A percentile compares a stretch with the other conserved stretches of the same genome.
Conservation (phyloP, 1,140 invertebrate species). For the Latrodectus geometricus region DNA sequence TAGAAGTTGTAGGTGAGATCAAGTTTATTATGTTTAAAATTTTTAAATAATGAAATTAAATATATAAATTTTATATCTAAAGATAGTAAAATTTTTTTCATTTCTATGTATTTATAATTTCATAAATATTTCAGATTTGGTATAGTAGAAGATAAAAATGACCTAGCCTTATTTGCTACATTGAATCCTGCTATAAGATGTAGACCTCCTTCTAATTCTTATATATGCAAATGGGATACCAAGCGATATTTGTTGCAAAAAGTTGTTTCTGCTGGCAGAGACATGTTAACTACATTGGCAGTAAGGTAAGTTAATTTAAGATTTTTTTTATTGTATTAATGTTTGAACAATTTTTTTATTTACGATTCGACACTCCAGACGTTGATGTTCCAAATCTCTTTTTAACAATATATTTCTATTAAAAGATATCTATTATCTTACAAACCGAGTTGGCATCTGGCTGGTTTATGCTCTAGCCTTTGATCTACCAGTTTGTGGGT, state of each 20-base stretch:
- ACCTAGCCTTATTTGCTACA: constrained; percentile 82
- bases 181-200: constrained; percentile 81
- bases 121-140: constrained; percentile 74
- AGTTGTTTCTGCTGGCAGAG: constrained; percentile 69
- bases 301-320: constrained; percentile 72
- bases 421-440: too few relatives aligned
- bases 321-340: constrained; percentile 8
- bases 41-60: neutral
- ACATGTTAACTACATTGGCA: constrained; percentile 85
- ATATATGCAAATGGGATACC: constrained; percentile 71
- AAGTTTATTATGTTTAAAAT: neutral
- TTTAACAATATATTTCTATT: too few relatives aligned
- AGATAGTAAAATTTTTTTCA: neutral
- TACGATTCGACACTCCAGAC: neutral
- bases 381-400: too few relatives aligned
- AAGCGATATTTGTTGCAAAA: constrained; percentile 67
- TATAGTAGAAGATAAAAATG: constrained; percentile 75
- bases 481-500: too few relatives aligned
- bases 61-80: neutral
- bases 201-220: constrained; percentile 67
- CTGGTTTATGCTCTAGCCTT: too few relatives aligned
- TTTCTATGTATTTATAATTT: constrained; percentile 37
- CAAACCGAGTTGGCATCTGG: too few relatives aligned
- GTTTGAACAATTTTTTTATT: neutral
- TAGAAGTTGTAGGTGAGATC: constrained; percentile 60